phyloP scores from a whole-genome alignment of 2,113 vertebrate genomes.

The Bufo bufo region DNA sequence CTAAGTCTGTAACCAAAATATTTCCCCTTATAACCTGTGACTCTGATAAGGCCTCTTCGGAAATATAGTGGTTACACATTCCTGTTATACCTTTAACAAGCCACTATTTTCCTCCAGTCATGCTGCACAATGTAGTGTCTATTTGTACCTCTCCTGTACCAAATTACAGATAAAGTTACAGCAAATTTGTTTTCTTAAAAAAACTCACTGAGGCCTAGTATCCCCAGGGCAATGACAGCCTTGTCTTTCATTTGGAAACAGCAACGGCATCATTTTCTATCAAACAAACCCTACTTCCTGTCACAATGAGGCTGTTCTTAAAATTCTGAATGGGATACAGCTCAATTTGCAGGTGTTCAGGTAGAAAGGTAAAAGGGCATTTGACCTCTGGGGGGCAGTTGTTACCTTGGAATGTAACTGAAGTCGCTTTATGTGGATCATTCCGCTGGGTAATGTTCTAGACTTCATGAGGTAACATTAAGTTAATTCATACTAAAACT shows the following conservation, averaged over 20 bases:
- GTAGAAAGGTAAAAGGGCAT: slow-evolving; percentile 78
- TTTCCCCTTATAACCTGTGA: slow-evolving; percentile 77
- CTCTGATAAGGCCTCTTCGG: slow-evolving; percentile 81
- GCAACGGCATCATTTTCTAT: slow-evolving; percentile 81
- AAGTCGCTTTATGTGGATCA: slow-evolving; percentile 73
- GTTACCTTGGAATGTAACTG: slow-evolving; percentile 81
- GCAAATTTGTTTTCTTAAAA: slow-evolving; percentile 99
- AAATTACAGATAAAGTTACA: slow-evolving; percentile 99
- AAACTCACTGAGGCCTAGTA: slow-evolving; percentile 90
- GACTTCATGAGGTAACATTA: slow-evolving; percentile 64
- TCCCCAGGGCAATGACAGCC: slow-evolving; percentile 89
- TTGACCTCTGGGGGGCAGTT: slow-evolving; percentile 73
- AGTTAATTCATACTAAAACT: slow-evolving; percentile 64
- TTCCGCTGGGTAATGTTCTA: slow-evolving; percentile 69
- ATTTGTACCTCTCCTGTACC: slow-evolving; percentile 88
- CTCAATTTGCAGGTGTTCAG: slow-evolving; percentile 88
- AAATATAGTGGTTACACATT: slow-evolving; percentile 87
- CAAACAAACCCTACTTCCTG: slow-evolving; percentile 79
- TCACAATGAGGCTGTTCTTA: slow-evolving; percentile 87
- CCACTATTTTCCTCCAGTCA: slow-evolving; percentile 77
- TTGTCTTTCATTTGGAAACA: slow-evolving; percentile 85
- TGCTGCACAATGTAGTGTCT: slow-evolving; percentile 87
- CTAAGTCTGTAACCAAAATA: slow-evolving; percentile 79
- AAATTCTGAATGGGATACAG: slow-evolving; percentile 70
- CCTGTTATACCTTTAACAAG: slow-evolving; percentile 84